These are phyloP conservation scores for Epinephelus coioides DNA, from an alignment of 2,797 vertebrate genomes.

Conservation along the genomic window DNA sequence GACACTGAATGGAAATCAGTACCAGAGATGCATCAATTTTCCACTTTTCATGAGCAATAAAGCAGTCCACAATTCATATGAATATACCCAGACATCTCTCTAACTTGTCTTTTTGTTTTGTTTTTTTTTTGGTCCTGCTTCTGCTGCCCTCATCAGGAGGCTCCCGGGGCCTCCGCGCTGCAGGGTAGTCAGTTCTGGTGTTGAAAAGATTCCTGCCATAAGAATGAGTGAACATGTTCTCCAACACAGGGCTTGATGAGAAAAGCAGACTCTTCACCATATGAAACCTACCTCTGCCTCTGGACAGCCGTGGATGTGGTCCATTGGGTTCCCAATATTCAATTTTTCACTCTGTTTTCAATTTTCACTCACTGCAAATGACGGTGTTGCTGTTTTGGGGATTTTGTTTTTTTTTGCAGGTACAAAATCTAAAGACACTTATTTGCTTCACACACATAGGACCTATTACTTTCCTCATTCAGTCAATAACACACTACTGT, in stretches of 20 bases:
- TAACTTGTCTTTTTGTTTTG: slow-evolving; percentile 9
- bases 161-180: slow-evolving; percentile 49
- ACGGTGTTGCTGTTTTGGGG: slow-evolving; percentile 46
- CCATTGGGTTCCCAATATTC: slow-evolving; percentile 59
- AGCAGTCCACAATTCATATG: slow-evolving; percentile 47
- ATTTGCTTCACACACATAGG: neutral
- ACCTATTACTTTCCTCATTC: neutral
- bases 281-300: slow-evolving; percentile 56
- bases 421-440: neutral
- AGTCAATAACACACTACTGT: neutral
- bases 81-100: slow-evolving; percentile 40
- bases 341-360: slow-evolving; percentile 73
- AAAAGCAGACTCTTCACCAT: slow-evolving; percentile 68
- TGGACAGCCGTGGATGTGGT: slow-evolving; percentile 62
- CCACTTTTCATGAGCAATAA: slow-evolving; percentile 62
- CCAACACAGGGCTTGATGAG: slow-evolving; percentile 69
- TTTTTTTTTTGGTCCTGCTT: slow-evolving; percentile 42
- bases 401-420: slow-evolving; percentile 21
- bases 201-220: slow-evolving; percentile 71
- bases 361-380: slow-evolving; percentile 60
- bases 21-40: slow-evolving; percentile 63
- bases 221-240: slow-evolving; percentile 77
- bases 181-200: slow-evolving; percentile 61
- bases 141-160: slow-evolving; percentile 79
- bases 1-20: slow-evolving; percentile 52